These are phyloP conservation scores for Cylindroiulus punctatus DNA, from an alignment of 2,888 invertebrate genomes.

Conservation along the genomic window DNA sequence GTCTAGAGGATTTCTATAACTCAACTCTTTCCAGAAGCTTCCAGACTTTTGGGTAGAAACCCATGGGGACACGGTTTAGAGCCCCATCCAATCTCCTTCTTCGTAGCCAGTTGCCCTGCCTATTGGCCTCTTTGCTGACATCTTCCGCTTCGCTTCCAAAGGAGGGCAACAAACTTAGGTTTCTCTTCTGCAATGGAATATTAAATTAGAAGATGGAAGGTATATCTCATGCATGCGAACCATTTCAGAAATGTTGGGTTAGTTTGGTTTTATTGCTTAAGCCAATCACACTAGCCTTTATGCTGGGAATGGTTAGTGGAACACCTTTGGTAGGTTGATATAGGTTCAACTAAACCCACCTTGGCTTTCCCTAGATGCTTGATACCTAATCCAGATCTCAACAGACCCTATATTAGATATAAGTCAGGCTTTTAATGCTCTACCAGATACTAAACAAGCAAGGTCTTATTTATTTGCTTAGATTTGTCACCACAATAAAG, in stretches of 20 bases:
- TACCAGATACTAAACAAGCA: not conserved
- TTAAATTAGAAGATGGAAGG: not conserved
- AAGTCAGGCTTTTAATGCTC: constrained; percentile 28
- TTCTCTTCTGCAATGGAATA: constrained; percentile 13
- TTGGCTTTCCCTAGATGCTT: constrained; percentile 28
- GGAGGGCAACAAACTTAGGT: constrained; percentile 4
- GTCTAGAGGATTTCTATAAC: constrained; percentile 5
- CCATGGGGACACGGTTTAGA: constrained; percentile 93
- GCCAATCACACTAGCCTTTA: not conserved
- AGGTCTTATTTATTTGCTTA: not conserved
- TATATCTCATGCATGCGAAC: not conserved
- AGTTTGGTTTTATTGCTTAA: not conserved
- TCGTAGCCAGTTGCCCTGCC: constrained; percentile 97
- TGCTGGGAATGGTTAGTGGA: not conserved
- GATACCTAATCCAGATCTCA: constrained; percentile 9
- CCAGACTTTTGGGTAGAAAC: constrained; percentile 97
- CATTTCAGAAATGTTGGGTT: not conserved
- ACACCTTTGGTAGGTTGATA: not conserved
- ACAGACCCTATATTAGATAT: constrained; percentile 25
- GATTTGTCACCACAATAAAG: not conserved
- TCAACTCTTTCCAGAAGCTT: constrained; percentile 82
- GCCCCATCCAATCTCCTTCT: constrained; percentile 95
- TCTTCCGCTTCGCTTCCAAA: constrained; percentile 65
- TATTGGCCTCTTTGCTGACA: constrained; percentile 71
- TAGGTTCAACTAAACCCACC: constrained; percentile 12